Conservation (phyloP, 1,140 invertebrate genomes). For the Linepithema humile region DNA sequence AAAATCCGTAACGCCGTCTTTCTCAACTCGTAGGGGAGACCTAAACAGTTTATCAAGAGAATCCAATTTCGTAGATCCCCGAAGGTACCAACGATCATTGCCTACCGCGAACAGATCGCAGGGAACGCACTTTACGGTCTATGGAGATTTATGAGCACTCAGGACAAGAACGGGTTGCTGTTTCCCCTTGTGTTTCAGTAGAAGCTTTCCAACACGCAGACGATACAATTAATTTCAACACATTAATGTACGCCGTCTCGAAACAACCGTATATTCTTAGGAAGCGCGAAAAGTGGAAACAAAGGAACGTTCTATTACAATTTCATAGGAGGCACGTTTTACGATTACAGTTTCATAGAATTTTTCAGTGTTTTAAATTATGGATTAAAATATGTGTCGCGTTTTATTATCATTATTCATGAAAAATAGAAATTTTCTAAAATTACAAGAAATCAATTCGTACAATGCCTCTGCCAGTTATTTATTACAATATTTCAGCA, state of each 20-base stretch:
- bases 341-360: too few relatives aligned
- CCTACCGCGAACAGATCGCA: conserved; percentile 8
- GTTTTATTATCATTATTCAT: not conserved
- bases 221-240: conserved; percentile 41
- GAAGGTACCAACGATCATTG: conserved; percentile 47
- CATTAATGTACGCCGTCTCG: not conserved
- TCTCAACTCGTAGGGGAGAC: conserved; percentile 4
- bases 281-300: not conserved
- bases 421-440: not conserved
- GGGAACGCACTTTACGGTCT: conserved; percentile 37
- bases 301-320: not conserved
- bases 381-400: not conserved
- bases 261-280: conserved; percentile 5
- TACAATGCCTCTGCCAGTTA: too few relatives aligned
- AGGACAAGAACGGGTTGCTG: conserved; percentile 6
- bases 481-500: not conserved
- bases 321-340: too few relatives aligned
- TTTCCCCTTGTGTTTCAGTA: not conserved
- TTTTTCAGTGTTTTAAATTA: not conserved
- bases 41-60: conserved; percentile 59
- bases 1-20: conserved; percentile 46
- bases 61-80: conserved; percentile 52
- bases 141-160: conserved; percentile 47
- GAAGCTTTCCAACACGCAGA: not conserved
- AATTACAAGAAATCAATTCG: not conserved